Evolutionary conservation across 1,140 invertebrate species (phyloP).

Genomic region (Ceratitis capitata): DNA sequence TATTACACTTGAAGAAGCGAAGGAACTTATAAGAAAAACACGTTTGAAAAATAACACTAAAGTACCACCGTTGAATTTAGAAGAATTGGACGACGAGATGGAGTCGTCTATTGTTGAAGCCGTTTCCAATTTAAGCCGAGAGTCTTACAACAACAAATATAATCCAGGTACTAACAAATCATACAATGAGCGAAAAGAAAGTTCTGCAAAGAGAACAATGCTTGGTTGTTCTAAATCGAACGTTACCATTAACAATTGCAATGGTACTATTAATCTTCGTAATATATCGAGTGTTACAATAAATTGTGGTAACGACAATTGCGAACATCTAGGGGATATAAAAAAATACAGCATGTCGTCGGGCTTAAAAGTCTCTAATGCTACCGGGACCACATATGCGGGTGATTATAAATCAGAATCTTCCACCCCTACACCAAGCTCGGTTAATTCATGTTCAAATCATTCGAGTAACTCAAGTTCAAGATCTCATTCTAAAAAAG

Average conservation of each 20-base stretch:
- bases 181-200: slow-evolving; percentile 45
- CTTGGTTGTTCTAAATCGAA: slow-evolving; percentile 59
- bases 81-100: slow-evolving; percentile 60
- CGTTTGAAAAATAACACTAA: slow-evolving; percentile 52
- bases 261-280: slow-evolving; percentile 62
- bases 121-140: slow-evolving; percentile 55
- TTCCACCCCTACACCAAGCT: slow-evolving; percentile 42
- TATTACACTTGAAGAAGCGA: slow-evolving; percentile 59
- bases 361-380: background rate
- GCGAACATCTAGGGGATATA: background rate
- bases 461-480: slow-evolving; percentile 60
- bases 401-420: slow-evolving; percentile 45
- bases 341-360: background rate
- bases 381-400: background rate
- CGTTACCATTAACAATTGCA: slow-evolving; percentile 64
- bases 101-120: slow-evolving; percentile 62
- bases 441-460: slow-evolving; percentile 54
- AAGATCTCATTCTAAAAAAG: slow-evolving; percentile 59
- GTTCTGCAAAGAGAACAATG: slow-evolving; percentile 43
- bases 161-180: slow-evolving; percentile 40
- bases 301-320: slow-evolving; percentile 56
- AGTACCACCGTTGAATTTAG: slow-evolving; percentile 56
- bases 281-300: slow-evolving; percentile 63
- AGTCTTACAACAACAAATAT: slow-evolving; percentile 29
- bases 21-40: slow-evolving; percentile 55